phyloP scores from a whole-genome alignment of 2,113 vertebrate genomes.

The Mustela lutreola region DNA sequence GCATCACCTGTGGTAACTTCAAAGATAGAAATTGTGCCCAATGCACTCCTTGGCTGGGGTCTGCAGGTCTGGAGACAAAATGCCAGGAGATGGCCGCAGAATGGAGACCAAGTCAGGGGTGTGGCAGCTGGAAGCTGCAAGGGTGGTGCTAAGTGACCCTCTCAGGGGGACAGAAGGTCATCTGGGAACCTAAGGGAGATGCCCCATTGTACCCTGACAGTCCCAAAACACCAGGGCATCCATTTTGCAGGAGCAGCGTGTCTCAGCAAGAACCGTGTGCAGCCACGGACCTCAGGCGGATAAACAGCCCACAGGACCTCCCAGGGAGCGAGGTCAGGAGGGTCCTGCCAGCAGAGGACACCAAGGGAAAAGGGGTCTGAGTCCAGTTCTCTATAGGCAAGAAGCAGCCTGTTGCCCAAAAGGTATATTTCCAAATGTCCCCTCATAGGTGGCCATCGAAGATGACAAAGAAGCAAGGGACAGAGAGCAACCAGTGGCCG shows the following conservation, averaged over 20 bases:
- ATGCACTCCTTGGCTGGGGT: neutral
- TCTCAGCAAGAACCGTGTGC: neutral
- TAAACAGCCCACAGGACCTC: accelerated
- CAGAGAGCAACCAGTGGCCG: neutral
- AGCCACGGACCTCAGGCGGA: neutral
- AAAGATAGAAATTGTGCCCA: neutral
- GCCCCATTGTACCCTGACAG: neutral
- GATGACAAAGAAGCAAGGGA: accelerated
- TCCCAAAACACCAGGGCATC: neutral
- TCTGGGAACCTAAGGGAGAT: neutral
- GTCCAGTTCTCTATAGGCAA: neutral
- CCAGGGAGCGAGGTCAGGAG: too few species aligned
- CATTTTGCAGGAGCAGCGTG: neutral
- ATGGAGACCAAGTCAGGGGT: neutral
- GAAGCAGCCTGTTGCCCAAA: neutral
- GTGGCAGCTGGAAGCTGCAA: neutral
- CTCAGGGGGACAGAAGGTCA: neutral
- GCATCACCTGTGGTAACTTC: neutral
- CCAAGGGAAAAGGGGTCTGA: neutral
- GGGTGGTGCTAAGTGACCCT: neutral
- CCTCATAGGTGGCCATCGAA: accelerated
- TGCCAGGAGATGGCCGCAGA: neutral
- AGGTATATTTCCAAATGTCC: neutral
- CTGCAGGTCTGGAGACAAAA: neutral
- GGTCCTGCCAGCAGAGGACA: too few species aligned